Evolutionary conservation across 1,140 invertebrate species (phyloP).

Genomic region (Cyclina sinensis): DNA sequence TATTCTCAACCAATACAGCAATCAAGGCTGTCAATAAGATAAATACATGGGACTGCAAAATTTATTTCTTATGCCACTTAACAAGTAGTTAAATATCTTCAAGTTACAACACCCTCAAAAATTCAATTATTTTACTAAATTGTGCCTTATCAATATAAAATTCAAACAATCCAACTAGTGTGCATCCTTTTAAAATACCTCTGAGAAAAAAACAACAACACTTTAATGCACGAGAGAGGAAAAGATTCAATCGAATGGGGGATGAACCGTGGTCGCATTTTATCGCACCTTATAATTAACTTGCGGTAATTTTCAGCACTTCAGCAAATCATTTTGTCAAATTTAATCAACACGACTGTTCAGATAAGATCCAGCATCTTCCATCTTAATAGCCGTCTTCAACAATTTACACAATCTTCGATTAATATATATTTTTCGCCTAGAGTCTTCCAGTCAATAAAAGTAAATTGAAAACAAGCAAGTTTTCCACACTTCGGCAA

Average conservation of each 20-base stretch:
- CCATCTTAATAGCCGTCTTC: conserved; percentile 38
- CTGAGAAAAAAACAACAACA: neutral
- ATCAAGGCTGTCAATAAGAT: too few relatives aligned
- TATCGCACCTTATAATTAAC: conserved; percentile 53
- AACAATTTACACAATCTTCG: conserved; percentile 55
- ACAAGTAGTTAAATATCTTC: too few relatives aligned
- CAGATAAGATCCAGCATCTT: conserved; percentile 37
- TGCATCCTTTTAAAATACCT: too few relatives aligned
- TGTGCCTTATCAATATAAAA: too few relatives aligned
- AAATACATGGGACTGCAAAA: too few relatives aligned
- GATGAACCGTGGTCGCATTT: conserved; percentile 28
- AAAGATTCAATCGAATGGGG: conserved; percentile 1
- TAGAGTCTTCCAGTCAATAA: conserved; percentile 54
- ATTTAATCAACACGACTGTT: conserved; percentile 44
- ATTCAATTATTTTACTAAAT: too few relatives aligned
- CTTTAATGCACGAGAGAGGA: neutral
- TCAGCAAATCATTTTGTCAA: conserved; percentile 46
- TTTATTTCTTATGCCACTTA: too few relatives aligned
- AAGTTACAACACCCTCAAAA: too few relatives aligned
- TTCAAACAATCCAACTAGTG: too few relatives aligned
- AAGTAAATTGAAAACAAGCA: conserved; percentile 67
- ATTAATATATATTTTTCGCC: conserved; percentile 36
- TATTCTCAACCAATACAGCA: too few relatives aligned
- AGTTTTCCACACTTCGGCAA: conserved; percentile 29
- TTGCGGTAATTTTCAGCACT: conserved; percentile 13